Evolutionary conservation across 2,888 invertebrate species (phyloP), one percentile per base, ranked within the genome.

Genomic region (Chrysotoxum bicinctum): DNA sequence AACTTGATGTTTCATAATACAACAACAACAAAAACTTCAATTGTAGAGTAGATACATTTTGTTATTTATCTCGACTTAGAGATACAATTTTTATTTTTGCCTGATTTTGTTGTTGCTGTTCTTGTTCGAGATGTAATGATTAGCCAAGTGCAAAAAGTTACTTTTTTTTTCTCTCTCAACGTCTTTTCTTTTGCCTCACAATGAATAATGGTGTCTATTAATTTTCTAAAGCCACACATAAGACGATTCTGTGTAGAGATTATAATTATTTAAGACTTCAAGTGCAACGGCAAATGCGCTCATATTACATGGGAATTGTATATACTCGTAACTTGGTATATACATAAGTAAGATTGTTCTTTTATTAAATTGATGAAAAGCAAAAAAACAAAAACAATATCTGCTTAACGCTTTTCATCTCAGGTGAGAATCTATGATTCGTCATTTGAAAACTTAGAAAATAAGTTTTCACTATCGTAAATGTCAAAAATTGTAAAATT

Each of bases 1-100:
- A 81, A 77, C 85, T 77, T 69, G 62, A 73, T 81, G 85, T 77
- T 85, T 85, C 85, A 81, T 80, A 77, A 81, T 73, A 16, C 26
- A 62, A 26, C 23, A 32, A 45, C 6, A 45, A 45, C 9, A 43
- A 45, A 32, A 64, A 64, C 16, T 37, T 30, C 30, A 23, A 26
- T 2, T 45, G 14, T 73, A 72, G 66, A 72, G 14, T 73, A 72
- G 66, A 72, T 73, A 40, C 40, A 73, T 73, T 54, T 54, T 69
- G 48, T 62, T 40, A 6, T 40, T 0, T 40, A 16, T 43, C 32
- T 58, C 10, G 45, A 45, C 30, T 26, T 0, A 9, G 30, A 62
- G 16, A 45, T 43, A 54, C n/a, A 32, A 30, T 8, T 58, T 35
- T 68, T 21, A 9, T 43, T 43, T 66, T 56, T 68, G 32, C 14